Conservation (phyloP, 2,888 invertebrate genomes). For the Helobdella robusta region DNA sequence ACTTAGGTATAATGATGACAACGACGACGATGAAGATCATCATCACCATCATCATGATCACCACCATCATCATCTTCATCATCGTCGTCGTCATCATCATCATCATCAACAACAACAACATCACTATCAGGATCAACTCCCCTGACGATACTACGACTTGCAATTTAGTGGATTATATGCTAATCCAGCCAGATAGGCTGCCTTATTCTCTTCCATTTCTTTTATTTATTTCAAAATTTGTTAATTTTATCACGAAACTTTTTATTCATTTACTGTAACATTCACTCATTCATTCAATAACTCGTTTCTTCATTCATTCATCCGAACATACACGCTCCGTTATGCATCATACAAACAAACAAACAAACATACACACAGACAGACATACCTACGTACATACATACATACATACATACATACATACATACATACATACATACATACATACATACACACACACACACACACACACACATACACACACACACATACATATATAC, state of each 20-base stretch:
- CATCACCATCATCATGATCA: conserved; percentile 22
- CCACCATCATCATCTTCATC: conserved; percentile 17
- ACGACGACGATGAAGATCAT: neutral
- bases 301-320: no score
- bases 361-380: neutral
- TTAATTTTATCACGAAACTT: no score
- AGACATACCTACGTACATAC: neutral
- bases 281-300: no score
- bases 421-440: neutral
- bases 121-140: neutral
- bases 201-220: no score
- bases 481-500: neutral
- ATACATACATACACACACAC: conserved; percentile 1
- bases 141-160: neutral
- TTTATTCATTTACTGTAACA: no score
- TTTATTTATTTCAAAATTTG: no score
- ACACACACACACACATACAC: conserved; percentile 3
- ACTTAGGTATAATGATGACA: no score
- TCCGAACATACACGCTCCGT: neutral
- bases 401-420: neutral
- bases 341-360: neutral
- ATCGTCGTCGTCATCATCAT: conserved; percentile 21
- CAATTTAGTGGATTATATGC: no score
- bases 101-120: conserved; percentile 13
- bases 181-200: no score